Conservation (phyloP, 2,797 vertebrate species). For the Lutjanus campechanus region DNA sequence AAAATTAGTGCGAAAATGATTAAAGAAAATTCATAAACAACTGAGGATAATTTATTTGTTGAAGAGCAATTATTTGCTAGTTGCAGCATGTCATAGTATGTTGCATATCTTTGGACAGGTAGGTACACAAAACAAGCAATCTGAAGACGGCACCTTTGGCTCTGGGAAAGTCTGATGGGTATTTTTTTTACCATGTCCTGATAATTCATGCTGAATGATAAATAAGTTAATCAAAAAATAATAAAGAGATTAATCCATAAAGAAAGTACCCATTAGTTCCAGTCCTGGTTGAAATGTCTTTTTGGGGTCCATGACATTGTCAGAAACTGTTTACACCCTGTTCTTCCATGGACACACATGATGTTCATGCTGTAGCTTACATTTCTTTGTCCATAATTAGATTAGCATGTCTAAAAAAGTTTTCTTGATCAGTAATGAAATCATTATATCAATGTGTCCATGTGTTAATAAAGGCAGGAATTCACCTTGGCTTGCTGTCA, state of each 20-base stretch:
- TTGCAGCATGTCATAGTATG: neutral
- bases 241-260: neutral
- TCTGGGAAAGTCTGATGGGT: neutral
- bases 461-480: slow-evolving; percentile 31
- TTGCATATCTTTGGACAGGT: neutral
- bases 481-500: slow-evolving; percentile 32
- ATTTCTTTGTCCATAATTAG: neutral
- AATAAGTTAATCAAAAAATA: neutral
- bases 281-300: neutral
- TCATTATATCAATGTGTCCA: neutral
- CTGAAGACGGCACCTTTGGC: neutral
- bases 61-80: neutral
- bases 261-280: no score
- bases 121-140: neutral
- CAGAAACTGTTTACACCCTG: neutral
- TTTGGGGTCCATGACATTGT: neutral
- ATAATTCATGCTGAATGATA: neutral
- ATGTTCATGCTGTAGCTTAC: neutral
- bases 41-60: neutral
- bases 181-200: neutral
- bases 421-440: slow-evolving; percentile 3
- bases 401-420: neutral
- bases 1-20: neutral
- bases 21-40: neutral
- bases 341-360: neutral